Evolutionary conservation across 1,140 invertebrate genomes (phyloP).

Genomic region (Eurosta solidaginis): DNA sequence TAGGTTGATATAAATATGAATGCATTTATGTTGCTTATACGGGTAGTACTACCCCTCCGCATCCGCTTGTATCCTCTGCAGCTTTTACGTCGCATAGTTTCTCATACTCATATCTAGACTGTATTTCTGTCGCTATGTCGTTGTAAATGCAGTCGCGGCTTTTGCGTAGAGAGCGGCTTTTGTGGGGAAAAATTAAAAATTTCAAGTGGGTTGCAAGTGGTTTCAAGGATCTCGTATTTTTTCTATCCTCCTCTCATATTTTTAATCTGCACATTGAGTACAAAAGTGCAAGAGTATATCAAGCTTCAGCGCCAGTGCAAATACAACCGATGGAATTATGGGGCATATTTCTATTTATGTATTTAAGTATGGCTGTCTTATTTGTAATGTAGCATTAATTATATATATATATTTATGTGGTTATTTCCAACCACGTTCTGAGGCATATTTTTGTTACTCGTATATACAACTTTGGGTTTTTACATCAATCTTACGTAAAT

Average conservation of each 20-base stretch:
- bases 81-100: neutral
- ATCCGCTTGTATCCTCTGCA: neutral
- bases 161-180: slow-evolving; percentile 58
- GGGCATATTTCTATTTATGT: neutral
- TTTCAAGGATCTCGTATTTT: slow-evolving; percentile 57
- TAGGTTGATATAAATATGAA: no score
- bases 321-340: no score
- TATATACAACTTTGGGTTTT: no score
- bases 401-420: no score
- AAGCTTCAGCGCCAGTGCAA: slow-evolving; percentile 16
- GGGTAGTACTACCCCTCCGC: neutral
- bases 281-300: neutral
- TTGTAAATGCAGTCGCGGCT: slow-evolving; percentile 48
- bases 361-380: no score
- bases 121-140: slow-evolving; percentile 18
- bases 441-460: no score
- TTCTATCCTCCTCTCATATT: neutral
- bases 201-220: slow-evolving; percentile 58
- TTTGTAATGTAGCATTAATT: no score
- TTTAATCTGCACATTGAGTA: slow-evolving; percentile 1
- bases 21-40: no score
- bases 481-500: no score
- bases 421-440: no score
- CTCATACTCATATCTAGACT: neutral
- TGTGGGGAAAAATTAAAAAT: slow-evolving; percentile 59